Conservation (phyloP, 1,140 invertebrate genomes). For the Maniola jurtina region DNA sequence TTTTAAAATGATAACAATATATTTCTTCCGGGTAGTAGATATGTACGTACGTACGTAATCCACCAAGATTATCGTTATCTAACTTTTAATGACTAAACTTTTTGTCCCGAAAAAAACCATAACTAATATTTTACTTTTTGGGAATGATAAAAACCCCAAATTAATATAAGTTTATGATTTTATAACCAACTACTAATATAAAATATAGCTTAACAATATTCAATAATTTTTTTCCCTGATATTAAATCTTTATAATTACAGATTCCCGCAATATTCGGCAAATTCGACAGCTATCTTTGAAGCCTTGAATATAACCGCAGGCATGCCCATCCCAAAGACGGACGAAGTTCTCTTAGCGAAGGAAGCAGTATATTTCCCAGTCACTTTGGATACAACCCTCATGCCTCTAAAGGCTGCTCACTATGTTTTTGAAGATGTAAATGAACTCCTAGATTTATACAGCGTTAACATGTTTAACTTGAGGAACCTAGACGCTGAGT, state of each 20-base stretch:
- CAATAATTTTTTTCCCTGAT: too few species aligned
- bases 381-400: conserved; percentile 52
- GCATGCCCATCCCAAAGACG: conserved; percentile 42
- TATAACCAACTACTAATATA: too few species aligned
- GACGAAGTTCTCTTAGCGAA: conserved; percentile 39
- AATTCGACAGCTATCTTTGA: conserved; percentile 53
- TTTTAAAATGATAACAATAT: too few species aligned
- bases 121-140: too few species aligned
- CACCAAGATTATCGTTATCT: too few species aligned
- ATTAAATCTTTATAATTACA: conserved; percentile 23
- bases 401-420: conserved; percentile 56
- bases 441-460: background rate
- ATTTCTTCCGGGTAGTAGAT: too few species aligned
- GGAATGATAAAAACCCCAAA: too few species aligned
- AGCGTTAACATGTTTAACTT: conserved; percentile 39
- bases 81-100: too few species aligned
- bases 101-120: too few species aligned
- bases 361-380: conserved; percentile 53
- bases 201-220: too few species aligned
- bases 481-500: conserved; percentile 34
- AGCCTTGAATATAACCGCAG: conserved; percentile 53
- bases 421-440: conserved; percentile 40
- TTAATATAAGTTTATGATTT: too few species aligned
- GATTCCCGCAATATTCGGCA: conserved; percentile 47
- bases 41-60: too few species aligned